Conservation (phyloP, 1,140 invertebrate species). For the Cardiocondyla obscurior region DNA sequence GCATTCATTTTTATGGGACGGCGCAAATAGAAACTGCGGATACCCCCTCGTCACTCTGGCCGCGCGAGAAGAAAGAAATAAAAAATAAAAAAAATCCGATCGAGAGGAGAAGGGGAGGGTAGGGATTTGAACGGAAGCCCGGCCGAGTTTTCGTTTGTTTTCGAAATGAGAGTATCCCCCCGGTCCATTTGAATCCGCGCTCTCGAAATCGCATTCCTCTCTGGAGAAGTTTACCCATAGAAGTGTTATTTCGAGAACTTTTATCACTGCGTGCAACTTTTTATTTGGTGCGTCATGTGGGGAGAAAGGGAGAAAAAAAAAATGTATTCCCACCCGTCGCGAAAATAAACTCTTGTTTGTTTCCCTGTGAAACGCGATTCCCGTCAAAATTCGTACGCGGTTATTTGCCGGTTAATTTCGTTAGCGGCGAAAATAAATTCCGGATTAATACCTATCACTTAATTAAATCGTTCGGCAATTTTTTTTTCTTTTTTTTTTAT, state of each 20-base stretch:
- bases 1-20: not conserved
- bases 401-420: not conserved
- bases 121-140: not conserved
- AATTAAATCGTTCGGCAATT: not conserved
- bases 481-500: too few species aligned
- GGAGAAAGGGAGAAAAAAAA: not conserved
- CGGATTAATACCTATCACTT: constrained; percentile 2
- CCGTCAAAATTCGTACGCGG: not conserved
- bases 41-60: not conserved
- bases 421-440: not conserved
- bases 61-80: too few species aligned
- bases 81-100: constrained; percentile 11
- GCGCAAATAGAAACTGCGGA: not conserved
- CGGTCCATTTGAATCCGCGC: constrained; percentile 1
- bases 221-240: not conserved
- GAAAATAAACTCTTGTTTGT: not conserved
- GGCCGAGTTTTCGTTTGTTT: constrained; percentile 7
- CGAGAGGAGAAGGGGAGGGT: too few species aligned
- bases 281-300: not conserved
- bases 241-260: constrained; percentile 9
- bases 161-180: not conserved
- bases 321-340: not conserved
- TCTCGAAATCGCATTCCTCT: constrained; percentile 1
- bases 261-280: too few species aligned
- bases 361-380: not conserved